These are phyloP conservation scores for Spodoptera litura DNA, from an alignment of 1,140 invertebrate species.

Conservation along the genomic window DNA sequence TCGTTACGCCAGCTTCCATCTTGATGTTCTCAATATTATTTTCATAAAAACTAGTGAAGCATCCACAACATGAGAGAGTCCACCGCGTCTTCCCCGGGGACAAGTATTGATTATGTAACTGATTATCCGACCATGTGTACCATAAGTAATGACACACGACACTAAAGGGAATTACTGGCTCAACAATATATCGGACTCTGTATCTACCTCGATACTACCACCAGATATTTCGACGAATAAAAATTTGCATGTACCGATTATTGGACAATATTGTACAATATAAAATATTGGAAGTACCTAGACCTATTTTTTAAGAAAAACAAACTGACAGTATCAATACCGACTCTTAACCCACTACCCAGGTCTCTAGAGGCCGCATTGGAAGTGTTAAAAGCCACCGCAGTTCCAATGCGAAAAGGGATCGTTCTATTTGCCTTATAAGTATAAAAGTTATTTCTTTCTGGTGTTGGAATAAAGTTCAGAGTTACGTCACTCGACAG, in stretches of 20 bases:
- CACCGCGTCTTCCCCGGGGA: conserved; percentile 20
- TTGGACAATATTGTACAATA: background rate
- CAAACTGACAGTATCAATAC: no score
- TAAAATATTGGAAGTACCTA: background rate
- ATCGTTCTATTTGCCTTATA: no score
- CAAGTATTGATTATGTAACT: conserved; percentile 36
- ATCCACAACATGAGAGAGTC: conserved; percentile 5
- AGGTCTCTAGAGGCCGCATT: no score
- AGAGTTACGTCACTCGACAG: no score
- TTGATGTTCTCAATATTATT: background rate
- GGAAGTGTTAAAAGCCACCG: no score
- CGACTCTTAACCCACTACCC: no score
- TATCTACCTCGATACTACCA: conserved; percentile 6
- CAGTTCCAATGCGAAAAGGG: no score
- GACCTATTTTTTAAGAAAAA: background rate
- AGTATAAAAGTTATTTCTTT: no score
- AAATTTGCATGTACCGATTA: background rate
- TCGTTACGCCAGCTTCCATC: no score
- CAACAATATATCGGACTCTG: background rate
- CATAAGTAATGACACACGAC: conserved; percentile 39
- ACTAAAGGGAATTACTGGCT: conserved; percentile 18
- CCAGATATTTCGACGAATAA: conserved; percentile 1
- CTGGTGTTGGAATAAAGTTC: no score
- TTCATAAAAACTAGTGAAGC: conserved; percentile 20
- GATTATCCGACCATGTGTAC: conserved; percentile 30